Percentiles rank a stretch among this genome's conserved stretches.
These are phyloP conservation scores for Odobenus rosmarus DNA, from an alignment of 2,113 vertebrate genomes.

Conservation along the genomic window DNA sequence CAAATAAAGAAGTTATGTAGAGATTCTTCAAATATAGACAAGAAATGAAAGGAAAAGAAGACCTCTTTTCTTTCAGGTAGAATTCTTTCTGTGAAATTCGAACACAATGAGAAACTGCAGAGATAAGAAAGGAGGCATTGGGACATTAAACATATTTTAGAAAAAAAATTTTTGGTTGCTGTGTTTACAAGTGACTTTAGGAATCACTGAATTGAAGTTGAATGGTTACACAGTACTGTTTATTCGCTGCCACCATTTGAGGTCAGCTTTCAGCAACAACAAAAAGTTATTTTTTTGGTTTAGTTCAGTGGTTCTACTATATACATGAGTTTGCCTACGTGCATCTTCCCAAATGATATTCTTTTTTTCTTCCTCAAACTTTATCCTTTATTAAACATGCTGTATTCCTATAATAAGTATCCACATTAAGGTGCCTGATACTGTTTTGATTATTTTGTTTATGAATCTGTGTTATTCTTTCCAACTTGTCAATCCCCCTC, in stretches of 20 bases:
- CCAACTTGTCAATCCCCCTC: neutral
- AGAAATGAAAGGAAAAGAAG: neutral
- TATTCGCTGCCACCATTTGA: neutral
- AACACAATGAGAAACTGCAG: neutral
- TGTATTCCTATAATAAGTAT: neutral
- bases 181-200: neutral
- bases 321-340: neutral
- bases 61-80: neutral
- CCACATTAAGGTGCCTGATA: neutral
- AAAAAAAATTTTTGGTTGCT: neutral
- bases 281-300: neutral
- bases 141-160: neutral
- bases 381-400: neutral
- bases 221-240: neutral
- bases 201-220: neutral
- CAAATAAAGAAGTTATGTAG: neutral
- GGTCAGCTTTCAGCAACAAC: neutral
- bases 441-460: slow-evolving; percentile 4
- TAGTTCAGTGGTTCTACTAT: neutral
- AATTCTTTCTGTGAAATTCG: neutral
- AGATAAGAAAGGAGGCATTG: neutral
- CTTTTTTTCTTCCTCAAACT: neutral
- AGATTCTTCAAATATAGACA: neutral
- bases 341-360: neutral
- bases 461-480: neutral